phyloP scores from a whole-genome alignment of 2,888 invertebrate species.

The Ametastegia equiseti region DNA sequence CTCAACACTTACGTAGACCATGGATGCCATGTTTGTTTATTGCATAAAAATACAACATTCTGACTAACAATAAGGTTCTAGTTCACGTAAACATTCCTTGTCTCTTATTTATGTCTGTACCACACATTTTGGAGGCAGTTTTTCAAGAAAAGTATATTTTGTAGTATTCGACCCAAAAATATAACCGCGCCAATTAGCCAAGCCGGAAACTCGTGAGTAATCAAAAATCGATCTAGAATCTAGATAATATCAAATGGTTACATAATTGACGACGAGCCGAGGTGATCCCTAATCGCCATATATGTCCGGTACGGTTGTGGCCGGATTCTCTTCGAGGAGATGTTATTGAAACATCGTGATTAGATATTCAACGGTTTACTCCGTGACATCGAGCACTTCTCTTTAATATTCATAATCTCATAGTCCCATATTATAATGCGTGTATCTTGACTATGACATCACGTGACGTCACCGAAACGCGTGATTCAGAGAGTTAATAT shows the following conservation, averaged over 20 bases:
- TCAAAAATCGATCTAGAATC: background rate
- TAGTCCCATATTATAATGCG: background rate
- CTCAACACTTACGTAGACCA: too few species aligned
- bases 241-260: background rate
- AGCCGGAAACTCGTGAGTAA: background rate
- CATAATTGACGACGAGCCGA: background rate
- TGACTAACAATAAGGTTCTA: too few species aligned
- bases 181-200: background rate
- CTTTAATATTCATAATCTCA: conserved; percentile 18
- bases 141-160: background rate
- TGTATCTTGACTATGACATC: conserved; percentile 49
- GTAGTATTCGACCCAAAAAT: background rate
- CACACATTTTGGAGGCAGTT: background rate
- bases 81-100: background rate
- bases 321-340: conserved; percentile 32
- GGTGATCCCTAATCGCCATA: conserved; percentile 10
- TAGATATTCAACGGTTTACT: conserved; percentile 23
- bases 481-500: conserved; percentile 46
- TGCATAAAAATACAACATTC: too few species aligned
- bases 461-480: conserved; percentile 45
- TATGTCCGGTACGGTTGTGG: conserved; percentile 13
- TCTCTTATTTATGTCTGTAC: background rate
- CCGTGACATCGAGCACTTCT: conserved; percentile 1
- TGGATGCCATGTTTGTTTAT: too few species aligned
- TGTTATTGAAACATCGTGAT: conserved; percentile 29